Evolutionary conservation across 2,888 invertebrate genomes (phyloP), one percentile per base, ranked within the genome.

Genomic region (Torymus texanus): DNA sequence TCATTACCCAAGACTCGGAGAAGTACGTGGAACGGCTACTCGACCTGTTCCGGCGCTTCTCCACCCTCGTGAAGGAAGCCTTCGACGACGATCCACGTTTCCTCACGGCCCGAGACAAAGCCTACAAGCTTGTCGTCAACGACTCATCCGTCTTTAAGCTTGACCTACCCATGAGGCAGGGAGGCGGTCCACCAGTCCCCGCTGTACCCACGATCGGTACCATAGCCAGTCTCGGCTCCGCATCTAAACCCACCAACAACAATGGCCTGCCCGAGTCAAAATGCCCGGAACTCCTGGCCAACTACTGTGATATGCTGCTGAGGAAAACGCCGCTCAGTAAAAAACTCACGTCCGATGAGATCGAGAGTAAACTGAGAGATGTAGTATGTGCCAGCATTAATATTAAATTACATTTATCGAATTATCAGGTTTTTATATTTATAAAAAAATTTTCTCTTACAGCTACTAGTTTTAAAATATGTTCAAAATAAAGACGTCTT

Each of bases 401-500:
- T 24, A 59, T 71, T 58, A 29, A 58, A 66, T 62, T 24, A 61
- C 12, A 16, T 53, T 50, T 68, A 53, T 62, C 5, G n/a, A 24
- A 16, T 59, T 61, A 53, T n/a, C 8, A 63, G 50, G 0, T 41
- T 21, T 11, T 51, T n/a, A n/a, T n/a, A 24, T 29, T 68, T 41
- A 13, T 56, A n/a, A 59, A 24, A 61, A 71, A n/a, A 29, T 67
- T 24, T 21, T 8, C 10, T 5, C 13, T 88, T 89, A 41, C 86
- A 92, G 92, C 91, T 99, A 83, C 92, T 99, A 89, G 98, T 99
- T 83, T 92, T 99, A 83, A 99, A 99, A 91, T 99, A 99, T 91
- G 98, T 99, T 84, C 97, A 97, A 90, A 99, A 99, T 91, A 99
- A 99, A 91, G 99, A 99, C 92, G 98, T 99, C 50, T 99, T 99